These are phyloP conservation scores for Himalopsyche kuldschensis DNA, from an alignment of 2,888 invertebrate species.

Conservation along the genomic window DNA sequence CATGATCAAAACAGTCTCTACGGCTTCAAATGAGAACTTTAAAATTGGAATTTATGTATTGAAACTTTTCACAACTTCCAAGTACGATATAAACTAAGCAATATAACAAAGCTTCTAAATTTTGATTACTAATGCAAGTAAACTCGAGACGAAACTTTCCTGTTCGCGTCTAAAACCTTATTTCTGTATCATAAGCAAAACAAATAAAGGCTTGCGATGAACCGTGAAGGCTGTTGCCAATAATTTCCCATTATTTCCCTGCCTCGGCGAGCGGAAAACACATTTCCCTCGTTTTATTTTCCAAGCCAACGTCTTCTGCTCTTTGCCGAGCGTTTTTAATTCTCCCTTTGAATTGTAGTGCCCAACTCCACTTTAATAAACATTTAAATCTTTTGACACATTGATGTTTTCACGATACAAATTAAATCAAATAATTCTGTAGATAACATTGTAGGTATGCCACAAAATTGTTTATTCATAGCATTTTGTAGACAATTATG, in stretches of 20 bases:
- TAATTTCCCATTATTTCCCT: constrained; percentile 23
- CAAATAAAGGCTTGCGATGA: constrained; percentile 28
- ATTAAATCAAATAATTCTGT: not conserved
- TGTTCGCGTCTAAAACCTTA: not conserved
- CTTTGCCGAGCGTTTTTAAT: constrained; percentile 11
- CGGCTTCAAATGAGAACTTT: not conserved
- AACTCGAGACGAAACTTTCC: not conserved
- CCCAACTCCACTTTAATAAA: not conserved
- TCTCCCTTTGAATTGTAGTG: not conserved
- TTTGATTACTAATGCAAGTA: not conserved
- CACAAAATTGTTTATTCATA: not conserved
- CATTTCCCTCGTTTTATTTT: constrained; percentile 19
- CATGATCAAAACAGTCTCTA: not conserved
- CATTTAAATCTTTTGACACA: not conserved
- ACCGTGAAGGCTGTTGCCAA: constrained; percentile 27
- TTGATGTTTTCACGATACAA: not conserved
- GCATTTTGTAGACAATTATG: no score
- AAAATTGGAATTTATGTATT: not conserved
- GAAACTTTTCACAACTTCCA: not conserved
- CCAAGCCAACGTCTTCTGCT: not conserved
- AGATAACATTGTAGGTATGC: not conserved
- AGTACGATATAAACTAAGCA: not conserved
- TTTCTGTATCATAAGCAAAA: constrained; percentile 26
- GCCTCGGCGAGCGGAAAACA: constrained; percentile 14
- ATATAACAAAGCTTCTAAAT: not conserved